These are phyloP conservation scores for Crotalus viridis DNA, from an alignment of 2,113 vertebrate species.

Conservation along the genomic window DNA sequence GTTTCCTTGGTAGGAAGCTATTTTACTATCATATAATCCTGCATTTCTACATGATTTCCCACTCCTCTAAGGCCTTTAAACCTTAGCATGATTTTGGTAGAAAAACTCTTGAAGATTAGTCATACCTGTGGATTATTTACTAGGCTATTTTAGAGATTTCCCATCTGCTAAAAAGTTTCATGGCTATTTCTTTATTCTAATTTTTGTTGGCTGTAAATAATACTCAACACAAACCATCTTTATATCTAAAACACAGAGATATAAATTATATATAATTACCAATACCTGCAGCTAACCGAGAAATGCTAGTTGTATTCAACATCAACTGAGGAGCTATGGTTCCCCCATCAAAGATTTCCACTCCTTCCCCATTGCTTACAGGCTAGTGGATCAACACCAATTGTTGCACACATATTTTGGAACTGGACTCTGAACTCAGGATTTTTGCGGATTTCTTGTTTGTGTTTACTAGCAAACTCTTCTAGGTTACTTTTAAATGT, in stretches of 20 bases:
- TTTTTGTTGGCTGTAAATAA: background rate
- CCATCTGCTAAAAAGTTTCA: background rate
- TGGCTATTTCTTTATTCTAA: background rate
- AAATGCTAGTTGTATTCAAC: background rate
- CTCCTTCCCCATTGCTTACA: constrained; percentile 75
- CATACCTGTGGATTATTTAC: background rate
- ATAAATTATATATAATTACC: background rate
- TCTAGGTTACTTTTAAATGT: constrained; percentile 92
- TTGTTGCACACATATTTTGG: constrained; percentile 97
- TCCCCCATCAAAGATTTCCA: background rate
- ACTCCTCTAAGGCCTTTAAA: background rate
- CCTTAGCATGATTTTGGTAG: background rate
- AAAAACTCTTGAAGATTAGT: background rate
- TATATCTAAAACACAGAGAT: background rate
- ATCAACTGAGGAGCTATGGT: background rate
- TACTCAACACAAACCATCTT: background rate
- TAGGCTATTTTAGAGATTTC: background rate
- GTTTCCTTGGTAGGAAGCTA: background rate
- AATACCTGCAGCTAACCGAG: background rate
- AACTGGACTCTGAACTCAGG: constrained; percentile 92
- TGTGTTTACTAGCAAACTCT: constrained; percentile 97
- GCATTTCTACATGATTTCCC: background rate
- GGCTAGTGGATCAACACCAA: constrained; percentile 92
- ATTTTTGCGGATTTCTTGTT: constrained; percentile 92
- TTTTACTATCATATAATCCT: background rate